These are phyloP conservation scores for Cyrtodaria siliqua DNA, from an alignment of 2,888 invertebrate genomes.

Conservation along the genomic window DNA sequence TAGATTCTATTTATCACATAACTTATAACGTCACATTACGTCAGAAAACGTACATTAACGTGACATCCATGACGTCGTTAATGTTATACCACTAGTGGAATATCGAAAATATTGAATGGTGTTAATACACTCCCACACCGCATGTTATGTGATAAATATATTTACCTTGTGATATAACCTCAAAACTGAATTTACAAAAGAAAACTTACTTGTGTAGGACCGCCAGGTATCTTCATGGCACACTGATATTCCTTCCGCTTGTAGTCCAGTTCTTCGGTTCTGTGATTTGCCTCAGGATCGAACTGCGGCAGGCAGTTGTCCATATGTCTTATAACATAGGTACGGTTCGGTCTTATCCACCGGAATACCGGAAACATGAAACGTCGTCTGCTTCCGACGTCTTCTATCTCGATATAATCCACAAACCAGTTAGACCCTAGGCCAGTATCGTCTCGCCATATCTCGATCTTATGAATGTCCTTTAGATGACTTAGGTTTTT, in stretches of 20 bases:
- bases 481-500: slow-evolving; percentile 35
- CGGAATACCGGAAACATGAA: slow-evolving; percentile 84
- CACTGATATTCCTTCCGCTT: slow-evolving; percentile 79
- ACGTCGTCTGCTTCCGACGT: slow-evolving; percentile 56
- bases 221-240: slow-evolving; percentile 57
- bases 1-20: no score
- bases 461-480: slow-evolving; percentile 77
- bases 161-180: no score
- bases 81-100: no score
- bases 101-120: no score
- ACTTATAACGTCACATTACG: no score
- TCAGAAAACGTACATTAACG: no score
- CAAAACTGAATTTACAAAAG: no score
- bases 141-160: no score
- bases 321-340: slow-evolving; percentile 83
- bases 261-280: slow-evolving; percentile 82
- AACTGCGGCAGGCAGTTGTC: slow-evolving; percentile 85
- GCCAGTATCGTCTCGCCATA: slow-evolving; percentile 84
- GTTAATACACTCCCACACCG: no score
- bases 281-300: slow-evolving; percentile 81
- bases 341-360: slow-evolving; percentile 84
- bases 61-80: no score
- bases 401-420: slow-evolving; percentile 78
- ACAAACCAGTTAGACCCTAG: slow-evolving; percentile 84
- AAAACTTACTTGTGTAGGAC: slow-evolving; percentile 69